These are phyloP conservation scores for Heliconius erato DNA, from an alignment of 2,888 invertebrate species.

Conservation along the genomic window DNA sequence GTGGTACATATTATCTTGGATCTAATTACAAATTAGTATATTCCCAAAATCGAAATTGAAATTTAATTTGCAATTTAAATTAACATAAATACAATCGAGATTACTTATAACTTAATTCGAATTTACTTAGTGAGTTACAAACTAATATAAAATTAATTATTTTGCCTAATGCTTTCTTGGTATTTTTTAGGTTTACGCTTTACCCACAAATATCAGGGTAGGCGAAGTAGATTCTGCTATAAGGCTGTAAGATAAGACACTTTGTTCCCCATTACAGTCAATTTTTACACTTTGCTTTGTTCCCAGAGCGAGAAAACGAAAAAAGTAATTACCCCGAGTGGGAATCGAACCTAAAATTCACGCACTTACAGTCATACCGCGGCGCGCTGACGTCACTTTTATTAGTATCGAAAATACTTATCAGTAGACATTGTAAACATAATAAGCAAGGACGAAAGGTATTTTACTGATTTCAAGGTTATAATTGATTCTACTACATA, in stretches of 20 bases:
- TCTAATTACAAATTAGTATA: slow-evolving; percentile 29
- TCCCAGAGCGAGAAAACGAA: too few relatives aligned
- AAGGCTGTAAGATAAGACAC: too few relatives aligned
- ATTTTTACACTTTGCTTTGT: too few relatives aligned
- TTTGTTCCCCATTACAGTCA: too few relatives aligned
- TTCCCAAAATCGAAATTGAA: slow-evolving; percentile 15
- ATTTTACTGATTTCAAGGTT: neutral
- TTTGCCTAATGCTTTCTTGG: neutral
- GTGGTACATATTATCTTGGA: slow-evolving; percentile 27
- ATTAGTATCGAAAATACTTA: neutral
- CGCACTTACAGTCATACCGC: too few relatives aligned
- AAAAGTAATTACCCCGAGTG: too few relatives aligned
- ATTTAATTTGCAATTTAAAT: slow-evolving; percentile 8
- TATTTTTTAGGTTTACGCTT: too few relatives aligned
- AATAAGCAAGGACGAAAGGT: too few relatives aligned
- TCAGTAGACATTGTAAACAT: neutral
- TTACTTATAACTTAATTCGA: neutral
- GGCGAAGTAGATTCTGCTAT: too few relatives aligned
- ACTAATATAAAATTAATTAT: neutral
- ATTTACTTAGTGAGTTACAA: neutral
- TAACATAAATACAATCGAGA: slow-evolving; percentile 6
- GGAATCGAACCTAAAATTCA: too few relatives aligned
- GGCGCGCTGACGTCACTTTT: neutral
- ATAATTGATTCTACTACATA: neutral
- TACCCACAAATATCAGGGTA: too few relatives aligned